A percentile compares a stretch with the other conserved stretches of the same genome.
Conservation (phyloP, 1,140 invertebrate genomes). For the Calosoma granatense region DNA sequence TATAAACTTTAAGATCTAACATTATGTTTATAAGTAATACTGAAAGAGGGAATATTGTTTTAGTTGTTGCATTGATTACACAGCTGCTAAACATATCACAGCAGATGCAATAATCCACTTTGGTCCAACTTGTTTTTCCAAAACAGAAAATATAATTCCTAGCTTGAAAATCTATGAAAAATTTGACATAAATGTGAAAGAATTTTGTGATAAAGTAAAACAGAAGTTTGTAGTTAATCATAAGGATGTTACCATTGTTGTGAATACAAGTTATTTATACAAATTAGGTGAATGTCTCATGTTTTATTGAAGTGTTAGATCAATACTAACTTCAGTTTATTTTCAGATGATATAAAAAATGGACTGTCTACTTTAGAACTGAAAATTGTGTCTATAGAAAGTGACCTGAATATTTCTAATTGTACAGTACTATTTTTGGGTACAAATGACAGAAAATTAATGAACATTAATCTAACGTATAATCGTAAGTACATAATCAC, state of each 20-base stretch:
- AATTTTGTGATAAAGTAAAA: constrained; percentile 25
- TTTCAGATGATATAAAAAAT: constrained; percentile 14
- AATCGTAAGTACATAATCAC: constrained; percentile 19
- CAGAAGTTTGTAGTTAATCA: constrained; percentile 4
- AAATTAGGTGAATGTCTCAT: background rate
- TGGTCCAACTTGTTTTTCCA: constrained; percentile 77
- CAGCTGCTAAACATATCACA: constrained; percentile 76
- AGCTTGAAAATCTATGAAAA: constrained; percentile 62
- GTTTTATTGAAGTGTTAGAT: constrained; percentile 29
- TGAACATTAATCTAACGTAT: constrained; percentile 23
- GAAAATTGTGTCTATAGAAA: too few relatives aligned
- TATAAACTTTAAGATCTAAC: too few relatives aligned
- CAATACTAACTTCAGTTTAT: constrained; percentile 13
- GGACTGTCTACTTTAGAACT: too few relatives aligned
- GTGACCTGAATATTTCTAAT: too few relatives aligned
- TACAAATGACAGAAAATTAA: constrained; percentile 23
- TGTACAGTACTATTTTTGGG: constrained; percentile 23
- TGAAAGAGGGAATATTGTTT: constrained; percentile 27
- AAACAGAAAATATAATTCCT: constrained; percentile 54
- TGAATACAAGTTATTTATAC: constrained; percentile 14
- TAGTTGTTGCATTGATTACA: constrained; percentile 89
- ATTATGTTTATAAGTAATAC: background rate
- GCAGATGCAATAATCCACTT: constrained; percentile 84
- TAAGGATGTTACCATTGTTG: constrained; percentile 10
- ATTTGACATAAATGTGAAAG: constrained; percentile 39